phyloP scores from a whole-genome alignment of 2,797 vertebrate genomes.

The Schizopygopsis malacanthus region DNA sequence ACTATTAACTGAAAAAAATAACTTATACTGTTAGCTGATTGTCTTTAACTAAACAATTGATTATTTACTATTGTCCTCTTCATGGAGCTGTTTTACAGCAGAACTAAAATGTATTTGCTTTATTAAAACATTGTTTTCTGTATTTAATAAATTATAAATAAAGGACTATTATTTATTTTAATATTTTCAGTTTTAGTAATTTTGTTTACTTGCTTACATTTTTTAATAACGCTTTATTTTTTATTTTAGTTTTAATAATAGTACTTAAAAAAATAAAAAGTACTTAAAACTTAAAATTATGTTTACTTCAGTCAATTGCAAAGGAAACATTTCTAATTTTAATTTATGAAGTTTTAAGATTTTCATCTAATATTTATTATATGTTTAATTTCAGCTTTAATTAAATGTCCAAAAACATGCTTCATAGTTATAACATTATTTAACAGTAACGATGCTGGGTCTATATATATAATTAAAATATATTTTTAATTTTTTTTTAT shows the following conservation, averaged over 20 bases:
- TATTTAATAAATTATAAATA: neutral
- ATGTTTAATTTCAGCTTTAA: neutral
- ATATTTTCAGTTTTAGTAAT: neutral
- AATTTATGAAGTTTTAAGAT: too few relatives aligned
- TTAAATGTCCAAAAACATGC: neutral
- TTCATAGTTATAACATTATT: neutral
- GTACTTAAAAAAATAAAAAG: neutral
- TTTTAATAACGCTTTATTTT: neutral
- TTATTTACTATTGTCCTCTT: neutral
- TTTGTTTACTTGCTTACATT: neutral
- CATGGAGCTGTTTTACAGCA: neutral
- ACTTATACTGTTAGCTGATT: neutral
- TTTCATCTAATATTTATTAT: neutral
- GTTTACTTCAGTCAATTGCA: neutral
- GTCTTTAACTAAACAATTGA: too few relatives aligned
- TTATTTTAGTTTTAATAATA: too few relatives aligned
- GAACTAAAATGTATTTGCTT: neutral
- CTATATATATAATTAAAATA: neutral
- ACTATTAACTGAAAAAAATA: neutral
- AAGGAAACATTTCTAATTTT: neutral
- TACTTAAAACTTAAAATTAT: neutral
- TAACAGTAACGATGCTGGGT: neutral
- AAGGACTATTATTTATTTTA: neutral
- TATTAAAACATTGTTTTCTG: neutral
- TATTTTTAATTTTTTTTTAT: neutral